phyloP scores from a whole-genome alignment of 2,888 invertebrate genomes.

The Torymus tubicola region DNA sequence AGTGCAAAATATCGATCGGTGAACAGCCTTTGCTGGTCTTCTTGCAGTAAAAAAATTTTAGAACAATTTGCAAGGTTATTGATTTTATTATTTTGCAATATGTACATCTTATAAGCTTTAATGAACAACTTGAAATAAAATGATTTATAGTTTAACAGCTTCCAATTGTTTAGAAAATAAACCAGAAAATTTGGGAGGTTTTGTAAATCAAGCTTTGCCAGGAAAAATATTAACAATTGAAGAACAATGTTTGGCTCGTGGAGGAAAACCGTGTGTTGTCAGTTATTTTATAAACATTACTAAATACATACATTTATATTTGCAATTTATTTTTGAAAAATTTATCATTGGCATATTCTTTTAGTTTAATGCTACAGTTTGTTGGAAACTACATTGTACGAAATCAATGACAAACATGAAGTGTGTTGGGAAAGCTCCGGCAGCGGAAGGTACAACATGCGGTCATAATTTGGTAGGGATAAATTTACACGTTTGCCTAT shows the following conservation, averaged over 20 bases:
- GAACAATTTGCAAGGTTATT: constrained; percentile 44
- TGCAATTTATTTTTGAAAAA: constrained; percentile 3
- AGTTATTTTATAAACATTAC: constrained; percentile 11
- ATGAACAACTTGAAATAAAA: too few species aligned
- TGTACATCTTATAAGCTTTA: too few species aligned
- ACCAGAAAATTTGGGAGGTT: constrained; percentile 40
- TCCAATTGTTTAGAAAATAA: constrained; percentile 53
- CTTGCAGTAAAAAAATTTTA: constrained; percentile 48
- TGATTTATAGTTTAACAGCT: constrained; percentile 34
- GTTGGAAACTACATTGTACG: constrained; percentile 55
- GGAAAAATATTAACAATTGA: constrained; percentile 51
- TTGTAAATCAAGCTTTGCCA: constrained; percentile 38
- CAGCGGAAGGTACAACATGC: constrained; percentile 54
- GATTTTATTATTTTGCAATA: too few species aligned
- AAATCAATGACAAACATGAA: constrained; percentile 50
- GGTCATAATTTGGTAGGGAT: constrained; percentile 50
- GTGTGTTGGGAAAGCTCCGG: constrained; percentile 54
- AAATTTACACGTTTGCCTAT: not conserved
- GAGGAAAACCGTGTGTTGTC: constrained; percentile 53
- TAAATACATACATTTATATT: not conserved
- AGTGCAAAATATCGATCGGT: constrained; percentile 46
- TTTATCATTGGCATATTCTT: not conserved
- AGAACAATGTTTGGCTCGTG: constrained; percentile 52
- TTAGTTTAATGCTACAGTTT: constrained; percentile 54
- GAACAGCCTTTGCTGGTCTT: constrained; percentile 52